phyloP scores from a whole-genome alignment of 2,888 invertebrate species.

The Dorcus hopei region DNA sequence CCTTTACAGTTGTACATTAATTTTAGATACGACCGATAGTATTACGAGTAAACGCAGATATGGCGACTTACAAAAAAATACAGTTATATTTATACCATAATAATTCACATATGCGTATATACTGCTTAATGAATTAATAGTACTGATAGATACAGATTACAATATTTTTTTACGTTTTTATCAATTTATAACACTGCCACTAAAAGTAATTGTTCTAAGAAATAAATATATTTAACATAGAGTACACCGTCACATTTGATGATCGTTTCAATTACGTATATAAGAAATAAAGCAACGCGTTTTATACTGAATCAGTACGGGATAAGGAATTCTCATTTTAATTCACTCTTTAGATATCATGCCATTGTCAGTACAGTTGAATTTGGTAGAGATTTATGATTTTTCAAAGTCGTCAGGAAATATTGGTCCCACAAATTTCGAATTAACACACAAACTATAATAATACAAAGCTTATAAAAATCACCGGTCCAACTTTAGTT shows the following conservation, averaged over 20 bases:
- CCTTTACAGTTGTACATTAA: too few relatives aligned
- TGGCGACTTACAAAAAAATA: background rate
- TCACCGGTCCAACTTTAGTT: too few relatives aligned
- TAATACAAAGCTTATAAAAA: too few relatives aligned
- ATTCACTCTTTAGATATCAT: too few relatives aligned
- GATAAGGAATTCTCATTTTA: background rate
- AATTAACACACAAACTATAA: too few relatives aligned
- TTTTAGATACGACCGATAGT: too few relatives aligned
- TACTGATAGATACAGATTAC: slow-evolving; percentile 5
- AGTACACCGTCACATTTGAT: background rate
- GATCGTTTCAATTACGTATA: background rate
- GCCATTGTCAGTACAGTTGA: too few relatives aligned
- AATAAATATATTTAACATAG: background rate
- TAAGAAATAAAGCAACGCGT: background rate
- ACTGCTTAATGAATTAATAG: slow-evolving; percentile 6
- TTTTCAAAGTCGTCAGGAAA: too few relatives aligned
- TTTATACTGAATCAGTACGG: background rate
- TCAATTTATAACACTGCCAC: background rate
- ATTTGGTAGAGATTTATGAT: too few relatives aligned
- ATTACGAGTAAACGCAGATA: background rate
- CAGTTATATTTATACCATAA: background rate
- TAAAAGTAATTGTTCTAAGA: background rate
- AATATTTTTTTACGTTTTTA: slow-evolving; percentile 1
- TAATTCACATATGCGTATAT: slow-evolving; percentile 3
- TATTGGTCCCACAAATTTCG: too few relatives aligned